These are phyloP conservation scores for Leuctra nigra DNA, from an alignment of 2,888 invertebrate genomes.

Conservation along the genomic window DNA sequence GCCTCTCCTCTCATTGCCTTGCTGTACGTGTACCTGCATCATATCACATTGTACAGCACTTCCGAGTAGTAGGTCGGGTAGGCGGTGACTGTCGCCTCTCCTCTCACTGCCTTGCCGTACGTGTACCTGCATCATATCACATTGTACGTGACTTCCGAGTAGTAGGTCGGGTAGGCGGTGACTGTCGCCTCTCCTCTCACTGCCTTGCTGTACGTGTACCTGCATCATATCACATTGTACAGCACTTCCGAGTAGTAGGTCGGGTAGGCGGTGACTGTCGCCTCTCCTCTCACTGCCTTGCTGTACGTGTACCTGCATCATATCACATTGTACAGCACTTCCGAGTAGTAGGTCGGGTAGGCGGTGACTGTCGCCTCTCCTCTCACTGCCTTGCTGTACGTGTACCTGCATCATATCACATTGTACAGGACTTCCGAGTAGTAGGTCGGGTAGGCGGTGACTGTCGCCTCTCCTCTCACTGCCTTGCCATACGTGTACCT, in stretches of 20 bases:
- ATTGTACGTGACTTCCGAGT: constrained; percentile 63
- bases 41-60: constrained; percentile 52
- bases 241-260: constrained; percentile 71
- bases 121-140: constrained; percentile 58
- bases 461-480: constrained; percentile 76
- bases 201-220: constrained; percentile 79
- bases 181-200: constrained; percentile 81
- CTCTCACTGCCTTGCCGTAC: constrained; percentile 79
- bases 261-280: constrained; percentile 77
- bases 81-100: constrained; percentile 76
- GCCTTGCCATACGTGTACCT: constrained; percentile 83
- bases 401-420: constrained; percentile 55
- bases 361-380: constrained; percentile 81
- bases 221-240: constrained; percentile 45
- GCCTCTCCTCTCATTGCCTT: constrained; percentile 81
- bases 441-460: constrained; percentile 77
- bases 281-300: constrained; percentile 77
- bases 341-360: constrained; percentile 74
- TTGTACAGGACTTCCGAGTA: constrained; percentile 66
- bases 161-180: constrained; percentile 76
- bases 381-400: constrained; percentile 77
- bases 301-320: constrained; percentile 71
- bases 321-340: constrained; percentile 55
- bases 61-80: constrained; percentile 76
- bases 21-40: constrained; percentile 70